A percentile compares a stretch with the other conserved stretches of the same genome.
These are phyloP conservation scores for Pygmarrhopalites habei DNA, from an alignment of 1,140 invertebrate species.

Conservation along the genomic window DNA sequence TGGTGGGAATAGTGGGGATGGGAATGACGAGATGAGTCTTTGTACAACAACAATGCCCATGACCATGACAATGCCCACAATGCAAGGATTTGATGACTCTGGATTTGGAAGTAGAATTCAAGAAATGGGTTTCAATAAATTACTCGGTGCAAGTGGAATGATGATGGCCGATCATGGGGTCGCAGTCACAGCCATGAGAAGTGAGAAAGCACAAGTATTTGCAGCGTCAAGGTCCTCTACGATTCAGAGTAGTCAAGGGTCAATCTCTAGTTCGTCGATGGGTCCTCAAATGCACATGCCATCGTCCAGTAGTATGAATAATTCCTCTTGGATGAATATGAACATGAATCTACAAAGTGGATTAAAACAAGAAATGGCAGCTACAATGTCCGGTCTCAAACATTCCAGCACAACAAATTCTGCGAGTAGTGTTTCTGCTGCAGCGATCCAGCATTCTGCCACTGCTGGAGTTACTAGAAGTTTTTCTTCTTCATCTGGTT, in stretches of 20 bases:
- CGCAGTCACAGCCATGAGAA: neutral
- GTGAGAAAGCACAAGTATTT: slow-evolving; percentile 9
- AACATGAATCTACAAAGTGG: neutral
- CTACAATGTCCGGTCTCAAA: neutral
- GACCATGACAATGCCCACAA: no score
- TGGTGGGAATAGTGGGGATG: neutral
- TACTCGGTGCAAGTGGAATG: neutral
- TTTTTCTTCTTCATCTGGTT: neutral
- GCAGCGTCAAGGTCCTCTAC: neutral
- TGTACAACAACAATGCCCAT: neutral
- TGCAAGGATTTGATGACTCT: no score
- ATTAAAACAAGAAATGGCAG: neutral
- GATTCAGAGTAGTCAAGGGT: slow-evolving; percentile 2
- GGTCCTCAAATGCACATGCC: no score
- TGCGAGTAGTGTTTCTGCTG: neutral
- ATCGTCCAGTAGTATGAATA: no score
- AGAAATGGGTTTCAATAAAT: neutral
- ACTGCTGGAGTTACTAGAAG: neutral
- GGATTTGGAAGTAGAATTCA: neutral
- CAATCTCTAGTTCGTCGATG: neutral
- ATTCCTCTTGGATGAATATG: neutral
- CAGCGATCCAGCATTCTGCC: neutral
- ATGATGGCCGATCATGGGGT: neutral
- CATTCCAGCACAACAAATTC: neutral
- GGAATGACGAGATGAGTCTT: neutral